Conservation (phyloP, 2,888 invertebrate genomes). For the Drosophila leonis region DNA sequence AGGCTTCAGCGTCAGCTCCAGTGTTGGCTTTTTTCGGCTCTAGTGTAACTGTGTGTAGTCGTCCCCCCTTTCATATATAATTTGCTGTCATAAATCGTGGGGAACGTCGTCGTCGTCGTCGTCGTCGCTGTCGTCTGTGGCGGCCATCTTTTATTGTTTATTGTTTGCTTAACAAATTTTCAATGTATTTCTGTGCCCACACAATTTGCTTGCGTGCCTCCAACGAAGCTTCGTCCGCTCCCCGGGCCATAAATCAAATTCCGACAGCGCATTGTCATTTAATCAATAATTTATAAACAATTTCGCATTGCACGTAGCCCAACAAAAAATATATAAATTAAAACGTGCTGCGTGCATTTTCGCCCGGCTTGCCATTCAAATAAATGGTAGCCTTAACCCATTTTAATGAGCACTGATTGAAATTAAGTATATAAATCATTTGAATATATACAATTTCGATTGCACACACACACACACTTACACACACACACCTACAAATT, state of each 20-base stretch:
- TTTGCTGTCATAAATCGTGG: conserved; percentile 73
- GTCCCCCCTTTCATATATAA: conserved; percentile 59
- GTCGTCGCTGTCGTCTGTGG: conserved; percentile 24
- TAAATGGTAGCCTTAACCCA: conserved; percentile 57
- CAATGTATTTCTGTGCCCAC: conserved; percentile 63
- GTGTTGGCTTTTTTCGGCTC: conserved; percentile 27
- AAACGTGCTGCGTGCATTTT: conserved; percentile 47
- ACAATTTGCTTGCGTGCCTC: conserved; percentile 70
- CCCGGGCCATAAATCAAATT: conserved; percentile 80
- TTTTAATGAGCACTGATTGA: conserved; percentile 57
- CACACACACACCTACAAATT: background rate
- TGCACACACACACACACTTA: background rate
- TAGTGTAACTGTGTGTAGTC: conserved; percentile 48
- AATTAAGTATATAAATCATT: conserved; percentile 47
- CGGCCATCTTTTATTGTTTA: conserved; percentile 79
- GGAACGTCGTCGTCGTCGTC: conserved; percentile 30
- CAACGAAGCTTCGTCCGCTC: conserved; percentile 33
- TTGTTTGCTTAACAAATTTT: conserved; percentile 79
- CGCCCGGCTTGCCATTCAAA: conserved; percentile 24
- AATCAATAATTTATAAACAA: conserved; percentile 83
- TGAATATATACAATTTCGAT: conserved; percentile 12
- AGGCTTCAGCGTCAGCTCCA: conserved; percentile 13
- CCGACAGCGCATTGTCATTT: conserved; percentile 82
- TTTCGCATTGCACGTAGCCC: conserved; percentile 50
- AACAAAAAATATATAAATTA: conserved; percentile 34